A percentile compares a stretch with the other conserved stretches of the same genome.
Conservation (phyloP, 2,797 vertebrate species). For the Hemitrygon akajei region DNA sequence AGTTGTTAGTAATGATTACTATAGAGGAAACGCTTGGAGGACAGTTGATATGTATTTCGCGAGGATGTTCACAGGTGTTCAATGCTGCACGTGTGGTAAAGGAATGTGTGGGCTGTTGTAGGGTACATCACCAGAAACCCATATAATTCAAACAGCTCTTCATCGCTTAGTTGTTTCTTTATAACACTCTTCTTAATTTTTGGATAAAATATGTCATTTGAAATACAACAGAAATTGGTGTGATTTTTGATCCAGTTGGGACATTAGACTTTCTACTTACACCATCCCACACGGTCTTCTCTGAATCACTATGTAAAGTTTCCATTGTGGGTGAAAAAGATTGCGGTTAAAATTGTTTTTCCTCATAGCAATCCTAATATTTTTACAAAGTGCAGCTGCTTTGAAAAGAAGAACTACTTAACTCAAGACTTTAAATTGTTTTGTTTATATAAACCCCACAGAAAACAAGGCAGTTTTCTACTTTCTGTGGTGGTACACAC, state of each 20-base stretch:
- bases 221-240: not conserved
- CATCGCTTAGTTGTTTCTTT: not conserved
- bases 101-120: not conserved
- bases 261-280: not conserved
- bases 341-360: slow-evolving; percentile 18
- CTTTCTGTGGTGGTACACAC: not conserved
- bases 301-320: slow-evolving; percentile 10
- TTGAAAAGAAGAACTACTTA: not conserved
- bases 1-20: not conserved
- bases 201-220: not conserved
- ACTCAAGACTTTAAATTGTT: not conserved
- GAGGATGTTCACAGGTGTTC: not conserved
- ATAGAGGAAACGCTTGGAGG: not conserved
- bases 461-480: too few species aligned
- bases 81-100: not conserved
- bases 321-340: slow-evolving; percentile 23
- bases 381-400: not conserved
- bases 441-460: not conserved
- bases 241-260: not conserved
- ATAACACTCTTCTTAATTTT: not conserved
- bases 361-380: slow-evolving; percentile 12
- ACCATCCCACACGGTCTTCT: not conserved
- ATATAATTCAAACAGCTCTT: not conserved
- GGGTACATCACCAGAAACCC: not conserved
- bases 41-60: not conserved